Evolutionary conservation across 2,797 vertebrate genomes (phyloP), one percentile per base, ranked within the genome.

Genomic region (Crocidura indochinensis): DNA sequence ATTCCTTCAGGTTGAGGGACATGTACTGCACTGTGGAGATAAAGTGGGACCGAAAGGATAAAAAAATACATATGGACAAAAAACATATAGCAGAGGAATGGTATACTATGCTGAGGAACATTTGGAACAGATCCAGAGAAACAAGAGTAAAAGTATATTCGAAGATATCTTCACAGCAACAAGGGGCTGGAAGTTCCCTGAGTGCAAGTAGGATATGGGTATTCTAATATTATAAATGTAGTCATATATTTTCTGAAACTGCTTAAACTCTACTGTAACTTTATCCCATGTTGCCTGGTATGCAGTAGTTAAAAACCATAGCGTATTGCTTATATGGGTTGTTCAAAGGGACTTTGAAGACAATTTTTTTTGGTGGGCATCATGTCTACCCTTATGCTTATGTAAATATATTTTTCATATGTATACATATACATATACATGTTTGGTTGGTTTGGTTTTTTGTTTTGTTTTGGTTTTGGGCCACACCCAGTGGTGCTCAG

Each of bases 211-310:
- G 64, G 64, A 46, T 56, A 31, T 75, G 53, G 19, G 46, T 62
- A 86, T 71, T 31, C 73, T 84, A 80, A 56, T 26, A 74, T 47
- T 84, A 26, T 64, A 62, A 64, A 64, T 82, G 60, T 20, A 89
- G 44, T 53, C 44, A 51, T 51, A 62, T 46, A 53, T 84, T 82
- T 94, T 60, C 17, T 20, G 56, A 17, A 60, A 60, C 14, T 60
- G 19, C 56, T 60, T 60, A 60, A 60, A 60, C 38, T 20, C 15
- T 19, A 60, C 56, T 60, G 8, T 6, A 60, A 17, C 22, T 60
- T 60, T 20, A 60, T 60, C 19, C 15, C 56, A 4, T 60, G 53
- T 7, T 60, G 19, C 19, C 6, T 60, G 56, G 56, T 60, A 20
- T 20, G 56, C 19, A 38, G 17, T 60, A 20, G 22, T 20, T 17